Conservation (phyloP, 2,888 invertebrate genomes). For the Patella ulyssiponensis region DNA sequence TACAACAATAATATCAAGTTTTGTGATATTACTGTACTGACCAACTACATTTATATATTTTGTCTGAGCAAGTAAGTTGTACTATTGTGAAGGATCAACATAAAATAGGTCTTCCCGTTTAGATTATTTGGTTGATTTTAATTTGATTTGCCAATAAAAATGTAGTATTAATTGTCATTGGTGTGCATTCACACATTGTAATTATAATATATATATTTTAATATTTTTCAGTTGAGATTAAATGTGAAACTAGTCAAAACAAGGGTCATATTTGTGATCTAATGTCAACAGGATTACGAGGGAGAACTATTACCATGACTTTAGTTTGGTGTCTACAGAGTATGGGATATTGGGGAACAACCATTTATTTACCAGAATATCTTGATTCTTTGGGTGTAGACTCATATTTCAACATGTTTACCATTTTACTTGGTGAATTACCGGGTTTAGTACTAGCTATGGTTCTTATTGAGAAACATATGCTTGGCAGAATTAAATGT, state of each 20-base stretch:
- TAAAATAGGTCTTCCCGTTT: too few relatives aligned
- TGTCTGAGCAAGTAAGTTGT: too few relatives aligned
- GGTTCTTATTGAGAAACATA: constrained; percentile 56
- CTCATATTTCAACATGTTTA: constrained; percentile 60
- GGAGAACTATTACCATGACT: constrained; percentile 47
- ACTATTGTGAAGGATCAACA: too few relatives aligned
- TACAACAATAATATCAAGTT: too few relatives aligned
- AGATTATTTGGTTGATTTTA: too few relatives aligned
- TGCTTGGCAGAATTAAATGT: constrained; percentile 59
- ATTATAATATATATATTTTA: neutral
- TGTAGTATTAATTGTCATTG: too few relatives aligned
- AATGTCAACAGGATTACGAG: constrained; percentile 43
- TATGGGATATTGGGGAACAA: constrained; percentile 63
- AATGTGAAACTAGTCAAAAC: constrained; percentile 42
- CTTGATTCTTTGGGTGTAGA: constrained; percentile 54
- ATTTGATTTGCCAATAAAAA: too few relatives aligned
- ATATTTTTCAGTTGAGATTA: constrained; percentile 50
- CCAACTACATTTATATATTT: too few relatives aligned
- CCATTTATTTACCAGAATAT: constrained; percentile 61
- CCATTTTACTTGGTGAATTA: constrained; percentile 60
- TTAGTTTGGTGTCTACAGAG: constrained; percentile 61
- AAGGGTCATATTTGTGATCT: constrained; percentile 52
- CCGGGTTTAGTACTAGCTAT: constrained; percentile 61
- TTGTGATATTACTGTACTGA: too few relatives aligned
- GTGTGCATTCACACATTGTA: neutral